A percentile compares a stretch with the other conserved stretches of the same genome.
Evolutionary conservation across 2,888 invertebrate genomes (phyloP).

Genomic region (Bellardia bayeri): DNA sequence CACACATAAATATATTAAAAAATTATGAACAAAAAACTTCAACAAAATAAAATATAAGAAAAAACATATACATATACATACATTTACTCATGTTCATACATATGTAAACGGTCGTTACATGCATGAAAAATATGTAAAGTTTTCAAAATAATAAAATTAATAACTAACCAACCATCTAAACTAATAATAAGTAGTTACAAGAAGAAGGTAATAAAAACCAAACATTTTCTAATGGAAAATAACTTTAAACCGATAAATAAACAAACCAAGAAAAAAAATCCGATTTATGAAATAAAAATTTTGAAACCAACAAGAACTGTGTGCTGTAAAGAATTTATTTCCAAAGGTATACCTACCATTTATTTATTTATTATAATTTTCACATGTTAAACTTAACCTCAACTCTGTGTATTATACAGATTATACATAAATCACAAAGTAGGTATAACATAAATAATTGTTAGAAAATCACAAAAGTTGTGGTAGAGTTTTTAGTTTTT

Average conservation of each 20-base stretch:
- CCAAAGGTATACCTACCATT: background rate
- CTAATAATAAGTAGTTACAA: slow-evolving; percentile 71
- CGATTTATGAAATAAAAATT: slow-evolving; percentile 70
- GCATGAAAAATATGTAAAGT: slow-evolving; percentile 61
- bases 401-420: too few relatives aligned
- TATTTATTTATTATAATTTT: background rate
- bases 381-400: too few relatives aligned
- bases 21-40: slow-evolving; percentile 11
- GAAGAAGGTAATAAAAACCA: slow-evolving; percentile 61
- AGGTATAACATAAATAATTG: too few relatives aligned
- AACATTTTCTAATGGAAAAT: slow-evolving; percentile 70
- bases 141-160: slow-evolving; percentile 49
- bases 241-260: slow-evolving; percentile 49
- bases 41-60: slow-evolving; percentile 49
- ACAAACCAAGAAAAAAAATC: slow-evolving; percentile 47
- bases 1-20: slow-evolving; percentile 36
- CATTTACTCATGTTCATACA: slow-evolving; percentile 58
- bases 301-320: slow-evolving; percentile 65
- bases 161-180: slow-evolving; percentile 59
- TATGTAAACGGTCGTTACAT: slow-evolving; percentile 57
- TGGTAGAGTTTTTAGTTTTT: too few relatives aligned
- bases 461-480: background rate
- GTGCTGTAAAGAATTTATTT: slow-evolving; percentile 13
- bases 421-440: too few relatives aligned
- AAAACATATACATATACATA: slow-evolving; percentile 44